phyloP scores from a whole-genome alignment of 2,797 vertebrate species.

The Chrysolophus pictus region DNA sequence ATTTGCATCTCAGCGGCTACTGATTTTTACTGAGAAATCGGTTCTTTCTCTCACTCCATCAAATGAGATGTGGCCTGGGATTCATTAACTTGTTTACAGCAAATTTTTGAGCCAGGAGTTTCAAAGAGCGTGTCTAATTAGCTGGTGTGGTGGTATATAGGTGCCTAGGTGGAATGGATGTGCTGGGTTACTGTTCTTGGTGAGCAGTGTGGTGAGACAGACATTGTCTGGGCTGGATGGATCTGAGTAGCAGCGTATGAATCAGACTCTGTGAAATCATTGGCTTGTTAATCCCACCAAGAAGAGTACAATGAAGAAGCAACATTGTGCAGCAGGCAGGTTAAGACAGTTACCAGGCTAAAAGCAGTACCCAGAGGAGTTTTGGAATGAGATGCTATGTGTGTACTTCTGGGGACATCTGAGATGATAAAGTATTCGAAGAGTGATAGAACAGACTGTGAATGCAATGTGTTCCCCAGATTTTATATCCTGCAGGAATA shows the following conservation, averaged over 20 bases:
- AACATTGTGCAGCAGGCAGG: neutral
- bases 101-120: neutral
- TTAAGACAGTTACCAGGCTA: neutral
- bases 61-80: neutral
- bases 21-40: neutral
- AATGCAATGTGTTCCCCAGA: neutral
- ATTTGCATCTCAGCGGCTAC: neutral
- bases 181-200: neutral
- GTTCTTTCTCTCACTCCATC: neutral
- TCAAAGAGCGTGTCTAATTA: neutral
- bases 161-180: neutral
- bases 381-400: neutral
- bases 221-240: neutral
- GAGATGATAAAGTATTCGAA: neutral
- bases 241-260: neutral
- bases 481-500: neutral
- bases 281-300: neutral
- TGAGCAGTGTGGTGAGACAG: neutral
- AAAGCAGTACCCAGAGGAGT: neutral
- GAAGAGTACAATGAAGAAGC: neutral
- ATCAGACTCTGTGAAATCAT: neutral
- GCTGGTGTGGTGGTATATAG: neutral
- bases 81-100: neutral
- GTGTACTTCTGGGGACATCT: neutral
- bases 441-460: neutral